Conservation (phyloP, 1,140 invertebrate genomes). For the Gyrodactylus bullatarudis region DNA sequence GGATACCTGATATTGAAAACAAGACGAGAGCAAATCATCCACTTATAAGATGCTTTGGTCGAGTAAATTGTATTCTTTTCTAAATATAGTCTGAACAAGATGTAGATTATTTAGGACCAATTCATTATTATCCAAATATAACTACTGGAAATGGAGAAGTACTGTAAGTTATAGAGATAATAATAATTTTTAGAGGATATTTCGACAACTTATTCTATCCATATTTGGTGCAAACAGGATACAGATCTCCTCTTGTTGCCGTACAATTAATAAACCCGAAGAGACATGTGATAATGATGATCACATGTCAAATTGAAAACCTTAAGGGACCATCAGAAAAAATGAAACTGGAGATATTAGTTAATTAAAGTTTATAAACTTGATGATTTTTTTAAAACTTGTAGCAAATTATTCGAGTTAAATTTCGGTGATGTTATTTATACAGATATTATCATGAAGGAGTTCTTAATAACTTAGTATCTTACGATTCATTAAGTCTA, state of each 20-base stretch:
- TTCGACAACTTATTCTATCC: background rate
- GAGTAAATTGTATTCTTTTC: background rate
- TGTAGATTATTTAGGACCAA: background rate
- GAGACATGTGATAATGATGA: conserved; percentile 1
- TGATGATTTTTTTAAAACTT: background rate
- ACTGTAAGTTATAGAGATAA: background rate
- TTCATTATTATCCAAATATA: conserved; percentile 3
- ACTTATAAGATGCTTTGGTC: background rate
- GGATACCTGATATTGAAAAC: conserved; percentile 5
- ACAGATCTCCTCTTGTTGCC: background rate
- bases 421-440: too few species aligned
- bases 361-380: conserved; percentile 2
- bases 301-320: background rate
- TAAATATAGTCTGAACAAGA: background rate
- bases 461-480: too few species aligned
- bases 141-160: background rate
- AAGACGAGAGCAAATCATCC: background rate
- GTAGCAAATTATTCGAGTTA: background rate
- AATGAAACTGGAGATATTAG: background rate
- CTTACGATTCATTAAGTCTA: too few species aligned
- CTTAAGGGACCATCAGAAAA: background rate
- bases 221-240: conserved; percentile 3
- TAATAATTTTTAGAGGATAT: background rate
- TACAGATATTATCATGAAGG: too few species aligned
- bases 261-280: background rate